Conservation (phyloP, 2,888 invertebrate genomes). For the Agriopis leucophaearia region DNA sequence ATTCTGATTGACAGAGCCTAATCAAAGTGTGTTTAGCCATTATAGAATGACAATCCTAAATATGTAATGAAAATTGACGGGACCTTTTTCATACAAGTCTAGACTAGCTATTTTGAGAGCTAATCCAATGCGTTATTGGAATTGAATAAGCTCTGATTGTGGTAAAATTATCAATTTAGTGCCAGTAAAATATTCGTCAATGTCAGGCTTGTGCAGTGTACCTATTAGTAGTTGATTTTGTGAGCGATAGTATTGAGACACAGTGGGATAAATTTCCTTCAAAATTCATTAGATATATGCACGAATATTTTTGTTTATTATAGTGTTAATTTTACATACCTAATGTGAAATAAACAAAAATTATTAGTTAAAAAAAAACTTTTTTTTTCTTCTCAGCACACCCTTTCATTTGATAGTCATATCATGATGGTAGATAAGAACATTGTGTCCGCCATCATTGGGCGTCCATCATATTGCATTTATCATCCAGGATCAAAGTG, state of each 20-base stretch:
- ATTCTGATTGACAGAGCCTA: constrained; percentile 40
- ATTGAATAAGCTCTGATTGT: constrained; percentile 10
- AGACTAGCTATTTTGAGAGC: constrained; percentile 27
- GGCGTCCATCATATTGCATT: too few species aligned
- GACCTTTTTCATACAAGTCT: constrained; percentile 28
- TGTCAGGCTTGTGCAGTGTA: neutral
- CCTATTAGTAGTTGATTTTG: neutral
- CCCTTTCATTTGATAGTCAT: too few species aligned
- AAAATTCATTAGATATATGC: too few species aligned
- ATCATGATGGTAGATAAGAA: too few species aligned
- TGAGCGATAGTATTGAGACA: too few species aligned
- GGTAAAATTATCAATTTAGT: constrained; percentile 6
- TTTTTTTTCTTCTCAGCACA: too few species aligned
- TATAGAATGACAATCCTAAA: constrained; percentile 9
- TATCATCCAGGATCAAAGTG: too few species aligned
- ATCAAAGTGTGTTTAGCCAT: constrained; percentile 21
- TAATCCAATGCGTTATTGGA: constrained; percentile 16
- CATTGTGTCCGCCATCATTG: too few species aligned
- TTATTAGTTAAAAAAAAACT: too few species aligned
- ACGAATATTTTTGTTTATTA: too few species aligned
- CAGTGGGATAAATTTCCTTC: too few species aligned
- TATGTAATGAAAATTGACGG: constrained; percentile 21
- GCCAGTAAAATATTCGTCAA: neutral
- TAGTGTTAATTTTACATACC: too few species aligned
- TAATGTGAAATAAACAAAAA: neutral